Base-by-base conservation (phyloP, 1,140 invertebrate genomes). In the Drosophila mojavensis region DNA sequence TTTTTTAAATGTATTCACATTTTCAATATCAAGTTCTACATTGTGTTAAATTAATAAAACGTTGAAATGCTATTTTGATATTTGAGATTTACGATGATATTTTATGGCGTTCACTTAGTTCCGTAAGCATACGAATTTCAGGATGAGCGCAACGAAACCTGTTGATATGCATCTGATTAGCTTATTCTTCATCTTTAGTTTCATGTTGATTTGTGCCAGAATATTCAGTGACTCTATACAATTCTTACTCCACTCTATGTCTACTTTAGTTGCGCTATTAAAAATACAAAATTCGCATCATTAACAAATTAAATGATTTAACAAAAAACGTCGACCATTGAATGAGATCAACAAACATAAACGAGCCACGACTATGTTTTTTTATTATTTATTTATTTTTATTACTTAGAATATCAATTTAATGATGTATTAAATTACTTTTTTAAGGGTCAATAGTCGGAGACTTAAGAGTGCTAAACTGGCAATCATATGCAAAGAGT, bases 1-100 rank as follows among this genome's bases (percentile, higher is more conserved):
- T n/a, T 36, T 47, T 56, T 65, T 36, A 36, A 36, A 66, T 48
- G 3, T 17, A 3, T 73, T 7, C 47, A 26, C 33, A 11, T 56
- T 43, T 48, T 30, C 5, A 11, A 51, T 28, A 58, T 48, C 48
- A 24, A 41, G 55, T 13, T 68, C 47, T 56, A n/a, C 62, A 26
- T 61, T 36, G 47, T 53, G 58, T 24, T 33, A 60, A 53, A 69
- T 63, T 17, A 58, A 60, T 33, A 54, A 63, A 63, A 56, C 48
- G 62, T 43, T 47, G 30, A 53, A 73, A 67, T 51, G 43, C 41
- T 58, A 30, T 51, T 48, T 78, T 33, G 56, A 75, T 78, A 75
- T 78, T 69, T 56, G 17, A 78, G 71, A 70, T 78, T 78, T 70
- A 78, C 48, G 53, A 62, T 51, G 30, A 5, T n/a, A 43, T 75